Conservation (phyloP, 2,797 vertebrate species). For the Adrianichthys oophorus region DNA sequence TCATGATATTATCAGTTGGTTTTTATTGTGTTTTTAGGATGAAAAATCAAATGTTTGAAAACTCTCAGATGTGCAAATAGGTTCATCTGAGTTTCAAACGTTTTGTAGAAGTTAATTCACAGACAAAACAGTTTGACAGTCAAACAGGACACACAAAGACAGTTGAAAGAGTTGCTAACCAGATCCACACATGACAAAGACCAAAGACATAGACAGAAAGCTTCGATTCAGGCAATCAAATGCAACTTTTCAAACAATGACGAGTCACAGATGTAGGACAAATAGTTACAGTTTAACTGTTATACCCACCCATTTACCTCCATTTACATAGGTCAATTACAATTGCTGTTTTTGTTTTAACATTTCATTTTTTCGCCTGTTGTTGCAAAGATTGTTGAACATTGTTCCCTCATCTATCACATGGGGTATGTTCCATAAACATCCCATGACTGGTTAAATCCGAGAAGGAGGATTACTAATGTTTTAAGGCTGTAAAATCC, state of each 20-base stretch:
- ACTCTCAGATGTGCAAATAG: constrained; percentile 47
- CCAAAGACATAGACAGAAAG: constrained; percentile 39
- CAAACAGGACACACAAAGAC: constrained; percentile 56
- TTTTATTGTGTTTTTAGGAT: not conserved
- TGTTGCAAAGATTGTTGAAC: too few relatives aligned
- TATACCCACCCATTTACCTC: too few relatives aligned
- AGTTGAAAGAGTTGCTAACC: constrained; percentile 42
- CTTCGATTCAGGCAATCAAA: constrained; percentile 2
- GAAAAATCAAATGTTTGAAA: constrained; percentile 57
- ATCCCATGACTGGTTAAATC: too few relatives aligned
- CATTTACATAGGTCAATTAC: too few relatives aligned
- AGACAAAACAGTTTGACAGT: constrained; percentile 56
- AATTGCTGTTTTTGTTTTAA: too few relatives aligned
- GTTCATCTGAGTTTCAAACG: constrained; percentile 68
- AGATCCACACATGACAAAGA: constrained; percentile 31
- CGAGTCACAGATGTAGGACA: too few relatives aligned
- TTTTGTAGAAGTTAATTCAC: constrained; percentile 18
- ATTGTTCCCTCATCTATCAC: too few relatives aligned
- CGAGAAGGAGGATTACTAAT: too few relatives aligned
- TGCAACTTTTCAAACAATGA: not conserved
- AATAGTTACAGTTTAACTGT: too few relatives aligned
- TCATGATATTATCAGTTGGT: constrained; percentile 19
- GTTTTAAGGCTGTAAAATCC: too few relatives aligned
- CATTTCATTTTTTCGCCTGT: too few relatives aligned
- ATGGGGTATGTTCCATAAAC: too few relatives aligned